Base-by-base conservation (phyloP, 2,113 vertebrate species). In the Rhineura floridana region DNA sequence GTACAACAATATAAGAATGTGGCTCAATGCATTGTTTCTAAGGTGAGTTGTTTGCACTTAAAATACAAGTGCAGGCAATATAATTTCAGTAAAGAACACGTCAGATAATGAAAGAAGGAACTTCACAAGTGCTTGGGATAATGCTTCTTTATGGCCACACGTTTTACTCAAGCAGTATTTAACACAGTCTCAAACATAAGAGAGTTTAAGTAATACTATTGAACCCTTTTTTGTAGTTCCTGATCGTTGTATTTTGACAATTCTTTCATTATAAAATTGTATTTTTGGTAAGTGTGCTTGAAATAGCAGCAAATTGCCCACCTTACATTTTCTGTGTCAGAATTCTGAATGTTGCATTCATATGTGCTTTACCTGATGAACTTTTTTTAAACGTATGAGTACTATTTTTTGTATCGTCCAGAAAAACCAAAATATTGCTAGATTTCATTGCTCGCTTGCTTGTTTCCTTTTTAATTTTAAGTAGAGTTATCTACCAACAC, bases 371-470 rank as follows among this genome's bases (percentile, higher is more conserved):
- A 95, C 95, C 83, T 94, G 93, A 94, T 93, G 92, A 95, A 93
- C 94, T 93, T 94, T 96, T 88, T 96, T 88, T 93, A 96, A 88
- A 94, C 96, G 96, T 96, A 95, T 91, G 92, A 95, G 95, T 96
- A 94, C 93, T 96, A 96, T 96, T 96, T 96, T 97, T 97, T 96
- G 91, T 96, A 96, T 95, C 91, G 91, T 92, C 91, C 94, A 94
- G 85, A 86, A 92, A n/a, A 92, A 90, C 70, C 94, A 95, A 94
- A 95, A 93, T 94, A 90, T 93, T 93, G 91, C 92, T 89, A 92
- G 94, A 95, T 93, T 82, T 96, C 90, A 92, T 95, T 96, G 94
- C 90, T 93, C 94, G 93, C 88, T 93, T 95, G 69, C 84, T 93
- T 95, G 93, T 88, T 93, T 95, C 48, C 84, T 95, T 95, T 93